Conservation (phyloP, 2,888 invertebrate genomes). For the Ecdyonurus torrentis region DNA sequence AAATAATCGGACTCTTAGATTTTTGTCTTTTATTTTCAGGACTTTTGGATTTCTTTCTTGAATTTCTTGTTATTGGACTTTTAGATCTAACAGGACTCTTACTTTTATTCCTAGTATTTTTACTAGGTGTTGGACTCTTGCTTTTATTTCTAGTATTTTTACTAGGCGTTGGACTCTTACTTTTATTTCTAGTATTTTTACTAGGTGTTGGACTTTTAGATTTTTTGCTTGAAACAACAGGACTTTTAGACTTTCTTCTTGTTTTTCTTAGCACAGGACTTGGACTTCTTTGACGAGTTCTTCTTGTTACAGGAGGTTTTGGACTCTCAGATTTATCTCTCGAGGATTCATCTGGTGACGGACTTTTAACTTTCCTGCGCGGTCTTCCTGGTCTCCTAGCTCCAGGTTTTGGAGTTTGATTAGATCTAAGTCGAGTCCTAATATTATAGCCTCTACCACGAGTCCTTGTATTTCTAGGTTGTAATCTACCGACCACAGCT, state of each 20-base stretch:
- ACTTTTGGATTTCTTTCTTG: not conserved
- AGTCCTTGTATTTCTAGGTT: not conserved
- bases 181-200: not conserved
- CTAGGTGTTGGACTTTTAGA: not conserved
- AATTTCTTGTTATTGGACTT: not conserved
- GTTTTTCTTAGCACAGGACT: not conserved
- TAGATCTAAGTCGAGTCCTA: not conserved
- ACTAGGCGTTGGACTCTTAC: not conserved
- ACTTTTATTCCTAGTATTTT: not conserved
- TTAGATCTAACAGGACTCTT: not conserved
- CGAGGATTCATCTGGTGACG: not conserved
- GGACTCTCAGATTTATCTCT: not conserved
- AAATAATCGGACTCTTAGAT: too few relatives aligned
- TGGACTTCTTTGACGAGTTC: not conserved
- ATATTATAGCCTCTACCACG: not conserved
- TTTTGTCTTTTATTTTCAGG: too few relatives aligned
- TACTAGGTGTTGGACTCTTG: not conserved
- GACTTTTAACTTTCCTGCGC: not conserved
- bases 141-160: not conserved
- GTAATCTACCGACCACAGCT: not conserved
- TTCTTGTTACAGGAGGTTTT: not conserved
- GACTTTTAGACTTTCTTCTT: not conserved
- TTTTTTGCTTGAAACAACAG: not conserved
- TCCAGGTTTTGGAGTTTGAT: not conserved
- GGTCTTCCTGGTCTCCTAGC: not conserved